A percentile compares a stretch with the other conserved stretches of the same genome.
Evolutionary conservation across 2,888 invertebrate genomes (phyloP).

Genomic region (Loripinus fragilis): DNA sequence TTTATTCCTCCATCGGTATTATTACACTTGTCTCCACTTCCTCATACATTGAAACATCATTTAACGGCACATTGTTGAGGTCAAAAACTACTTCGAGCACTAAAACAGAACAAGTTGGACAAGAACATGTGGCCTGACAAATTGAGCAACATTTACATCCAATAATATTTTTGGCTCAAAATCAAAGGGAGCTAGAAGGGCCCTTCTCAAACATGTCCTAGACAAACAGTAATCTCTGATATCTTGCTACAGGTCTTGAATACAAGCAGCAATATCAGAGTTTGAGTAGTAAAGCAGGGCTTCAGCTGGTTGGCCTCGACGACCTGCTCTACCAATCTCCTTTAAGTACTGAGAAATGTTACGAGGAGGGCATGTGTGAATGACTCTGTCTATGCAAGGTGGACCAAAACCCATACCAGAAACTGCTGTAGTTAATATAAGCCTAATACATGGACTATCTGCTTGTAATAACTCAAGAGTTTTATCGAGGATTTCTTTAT

Average conservation of each 20-base stretch:
- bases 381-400: constrained; percentile 26
- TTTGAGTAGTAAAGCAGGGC: constrained; percentile 39
- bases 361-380: constrained; percentile 49
- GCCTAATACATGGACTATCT: too few relatives aligned
- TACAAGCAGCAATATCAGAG: constrained; percentile 39
- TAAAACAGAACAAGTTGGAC: too few relatives aligned
- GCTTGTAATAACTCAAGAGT: too few relatives aligned
- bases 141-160: too few relatives aligned
- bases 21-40: too few relatives aligned
- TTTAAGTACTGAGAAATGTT: constrained; percentile 44
- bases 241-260: constrained; percentile 49
- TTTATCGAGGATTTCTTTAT: too few relatives aligned
- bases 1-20: too few relatives aligned
- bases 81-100: too few relatives aligned
- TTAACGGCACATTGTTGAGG: too few relatives aligned
- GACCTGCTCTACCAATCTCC: constrained; percentile 50
- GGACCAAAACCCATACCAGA: constrained; percentile 57
- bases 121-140: too few relatives aligned
- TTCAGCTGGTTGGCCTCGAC: constrained; percentile 30
- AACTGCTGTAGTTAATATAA: constrained; percentile 48
- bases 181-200: constrained; percentile 22
- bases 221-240: constrained; percentile 45
- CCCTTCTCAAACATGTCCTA: constrained; percentile 31
- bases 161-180: too few relatives aligned
- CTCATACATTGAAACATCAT: too few relatives aligned